phyloP scores from a whole-genome alignment of 2,113 vertebrate genomes.

The Gnathonemus echidnorhynchus region DNA sequence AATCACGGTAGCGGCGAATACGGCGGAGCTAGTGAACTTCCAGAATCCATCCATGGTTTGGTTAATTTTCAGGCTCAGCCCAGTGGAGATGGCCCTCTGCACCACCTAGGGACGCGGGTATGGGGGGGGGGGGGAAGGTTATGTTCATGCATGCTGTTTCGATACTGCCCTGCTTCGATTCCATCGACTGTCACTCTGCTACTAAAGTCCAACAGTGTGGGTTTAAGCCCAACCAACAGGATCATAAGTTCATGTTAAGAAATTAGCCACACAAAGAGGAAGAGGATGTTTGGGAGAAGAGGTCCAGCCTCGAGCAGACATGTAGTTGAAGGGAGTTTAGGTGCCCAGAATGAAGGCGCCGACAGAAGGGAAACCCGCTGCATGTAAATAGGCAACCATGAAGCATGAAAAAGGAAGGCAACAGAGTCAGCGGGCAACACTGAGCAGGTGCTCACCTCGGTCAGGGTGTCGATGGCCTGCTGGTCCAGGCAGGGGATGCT shows the following conservation, averaged over 20 bases:
- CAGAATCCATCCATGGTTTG: conserved; percentile 69
- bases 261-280: background rate
- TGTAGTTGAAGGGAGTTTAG: background rate
- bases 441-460: conserved; percentile 59
- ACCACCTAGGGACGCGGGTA: conserved; percentile 54
- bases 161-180: background rate
- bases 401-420: background rate
- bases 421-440: background rate
- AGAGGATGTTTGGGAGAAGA: background rate
- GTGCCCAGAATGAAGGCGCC: background rate
- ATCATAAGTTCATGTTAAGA: background rate
- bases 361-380: background rate
- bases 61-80: conserved; percentile 67
- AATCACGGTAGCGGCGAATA: conserved; percentile 82
- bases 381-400: background rate
- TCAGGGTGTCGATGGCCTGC: conserved; percentile 53
- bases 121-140: too few relatives aligned
- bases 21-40: conserved; percentile 79
- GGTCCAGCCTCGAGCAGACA: background rate
- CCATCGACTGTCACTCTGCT: background rate
- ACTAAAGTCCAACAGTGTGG: background rate
- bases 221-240: background rate
- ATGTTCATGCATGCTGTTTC: background rate
- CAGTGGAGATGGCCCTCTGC: conserved; percentile 56
- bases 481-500: conserved; percentile 63